These are phyloP conservation scores for Melieria crassipennis DNA, from an alignment of 2,888 invertebrate species.

Conservation along the genomic window DNA sequence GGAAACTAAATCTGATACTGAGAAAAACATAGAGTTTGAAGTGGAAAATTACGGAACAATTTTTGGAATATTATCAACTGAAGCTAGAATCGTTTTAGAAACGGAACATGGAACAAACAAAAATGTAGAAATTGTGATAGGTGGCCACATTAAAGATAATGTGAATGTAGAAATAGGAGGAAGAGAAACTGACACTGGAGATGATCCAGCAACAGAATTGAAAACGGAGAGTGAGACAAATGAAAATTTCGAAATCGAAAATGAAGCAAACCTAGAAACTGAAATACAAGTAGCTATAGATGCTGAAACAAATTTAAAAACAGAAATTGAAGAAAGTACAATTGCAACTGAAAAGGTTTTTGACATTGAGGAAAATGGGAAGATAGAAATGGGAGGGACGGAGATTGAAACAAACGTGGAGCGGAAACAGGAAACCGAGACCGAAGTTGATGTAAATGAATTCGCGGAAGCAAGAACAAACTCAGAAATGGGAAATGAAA, in stretches of 20 bases:
- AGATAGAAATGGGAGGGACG: background rate
- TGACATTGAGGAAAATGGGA: background rate
- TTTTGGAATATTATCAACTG: background rate
- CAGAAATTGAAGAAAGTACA: background rate
- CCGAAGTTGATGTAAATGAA: background rate
- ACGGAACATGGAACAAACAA: background rate
- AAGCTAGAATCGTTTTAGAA: background rate
- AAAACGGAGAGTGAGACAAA: background rate
- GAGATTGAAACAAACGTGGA: background rate
- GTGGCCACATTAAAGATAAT: background rate
- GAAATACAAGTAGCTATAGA: background rate
- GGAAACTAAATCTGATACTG: background rate
- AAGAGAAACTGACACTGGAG: background rate
- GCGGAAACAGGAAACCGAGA: background rate
- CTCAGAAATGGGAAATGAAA: background rate
- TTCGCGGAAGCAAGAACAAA: background rate
- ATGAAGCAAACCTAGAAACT: background rate
- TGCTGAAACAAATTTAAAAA: background rate
- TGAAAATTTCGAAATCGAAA: too few species aligned
- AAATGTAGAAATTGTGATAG: background rate
- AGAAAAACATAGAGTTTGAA: background rate
- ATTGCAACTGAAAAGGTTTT: background rate
- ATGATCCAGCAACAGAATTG: background rate
- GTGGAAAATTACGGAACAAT: background rate
- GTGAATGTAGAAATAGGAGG: background rate